These are phyloP conservation scores for Aurelia sp. DNA, from an alignment of 30 jellyfish, hydroid and myxozoan genomes.

Conservation along the genomic window DNA sequence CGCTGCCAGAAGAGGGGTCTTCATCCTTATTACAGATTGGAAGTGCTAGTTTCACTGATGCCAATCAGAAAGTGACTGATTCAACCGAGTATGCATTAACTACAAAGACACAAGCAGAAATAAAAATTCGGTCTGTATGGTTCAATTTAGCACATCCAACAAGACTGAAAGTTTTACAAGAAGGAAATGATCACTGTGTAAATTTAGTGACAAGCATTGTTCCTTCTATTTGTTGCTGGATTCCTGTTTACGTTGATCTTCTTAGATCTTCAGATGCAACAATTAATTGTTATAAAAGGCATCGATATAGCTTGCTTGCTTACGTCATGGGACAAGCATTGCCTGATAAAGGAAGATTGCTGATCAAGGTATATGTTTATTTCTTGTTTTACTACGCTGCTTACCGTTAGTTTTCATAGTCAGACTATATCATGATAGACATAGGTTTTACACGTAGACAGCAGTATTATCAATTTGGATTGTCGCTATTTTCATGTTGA, in stretches of 20 bases:
- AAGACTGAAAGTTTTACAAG: constrained; percentile 69
- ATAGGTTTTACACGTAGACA: no score
- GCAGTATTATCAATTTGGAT: no score
- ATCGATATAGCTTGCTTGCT: constrained; percentile 78
- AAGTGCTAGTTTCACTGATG: constrained; percentile 11
- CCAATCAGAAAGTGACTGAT: constrained; percentile 3
- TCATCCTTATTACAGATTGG: not conserved
- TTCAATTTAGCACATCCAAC: constrained; percentile 94
- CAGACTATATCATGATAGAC: no score
- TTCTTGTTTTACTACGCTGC: no score
- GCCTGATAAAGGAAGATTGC: constrained; percentile 93
- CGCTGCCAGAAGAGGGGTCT: not conserved
- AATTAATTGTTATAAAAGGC: not conserved
- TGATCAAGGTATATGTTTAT: constrained; percentile 65
- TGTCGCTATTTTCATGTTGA: no score
- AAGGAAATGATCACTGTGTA: constrained; percentile 72
- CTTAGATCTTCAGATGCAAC: constrained; percentile 29
- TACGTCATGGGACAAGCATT: constrained; percentile 88
- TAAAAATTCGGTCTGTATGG: constrained; percentile 70
- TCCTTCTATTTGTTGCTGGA: constrained; percentile 88
- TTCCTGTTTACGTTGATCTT: constrained; percentile 76
- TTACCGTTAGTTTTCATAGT: no score
- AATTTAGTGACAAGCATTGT: constrained; percentile 83
- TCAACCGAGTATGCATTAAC: constrained; percentile 17
- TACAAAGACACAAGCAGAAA: constrained; percentile 38